Conservation (phyloP, 2,888 invertebrate genomes). For the Tromatobia lineatoria region DNA sequence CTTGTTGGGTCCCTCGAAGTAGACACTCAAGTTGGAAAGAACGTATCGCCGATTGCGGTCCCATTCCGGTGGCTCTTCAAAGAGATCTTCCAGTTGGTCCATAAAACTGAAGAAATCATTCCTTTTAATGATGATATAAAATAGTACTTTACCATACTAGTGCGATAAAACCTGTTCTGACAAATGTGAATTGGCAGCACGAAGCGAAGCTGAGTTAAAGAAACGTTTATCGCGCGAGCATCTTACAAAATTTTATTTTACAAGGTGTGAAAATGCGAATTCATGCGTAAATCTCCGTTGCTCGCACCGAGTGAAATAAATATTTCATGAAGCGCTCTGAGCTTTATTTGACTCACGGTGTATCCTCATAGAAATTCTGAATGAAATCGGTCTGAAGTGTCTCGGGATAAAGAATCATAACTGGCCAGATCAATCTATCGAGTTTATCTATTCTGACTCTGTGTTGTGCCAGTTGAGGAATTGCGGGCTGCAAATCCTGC, state of each 20-base stretch:
- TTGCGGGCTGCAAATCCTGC: slow-evolving; percentile 88
- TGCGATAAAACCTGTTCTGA: no score
- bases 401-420: slow-evolving; percentile 96
- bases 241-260: no score
- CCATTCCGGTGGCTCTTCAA: slow-evolving; percentile 90
- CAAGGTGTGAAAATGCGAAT: no score
- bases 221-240: no score
- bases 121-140: not conserved
- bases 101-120: slow-evolving; percentile 85
- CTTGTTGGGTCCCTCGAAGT: slow-evolving; percentile 90
- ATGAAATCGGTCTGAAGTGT: slow-evolving; percentile 95
- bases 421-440: slow-evolving; percentile 92
- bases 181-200: no score
- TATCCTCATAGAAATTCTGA: slow-evolving; percentile 92
- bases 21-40: slow-evolving; percentile 88
- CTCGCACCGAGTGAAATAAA: not conserved
- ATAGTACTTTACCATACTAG: no score
- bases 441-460: slow-evolving; percentile 89
- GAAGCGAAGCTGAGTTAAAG: no score
- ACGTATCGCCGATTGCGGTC: slow-evolving; percentile 90
- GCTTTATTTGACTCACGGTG: slow-evolving; percentile 85
- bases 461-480: slow-evolving; percentile 89
- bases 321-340: no score
- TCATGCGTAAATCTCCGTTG: no score
- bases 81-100: slow-evolving; percentile 89